Percentiles rank a stretch among this genome's conserved stretches.
phyloP scores from a whole-genome alignment of 2,113 vertebrate species.

The Seriola dumerili region DNA sequence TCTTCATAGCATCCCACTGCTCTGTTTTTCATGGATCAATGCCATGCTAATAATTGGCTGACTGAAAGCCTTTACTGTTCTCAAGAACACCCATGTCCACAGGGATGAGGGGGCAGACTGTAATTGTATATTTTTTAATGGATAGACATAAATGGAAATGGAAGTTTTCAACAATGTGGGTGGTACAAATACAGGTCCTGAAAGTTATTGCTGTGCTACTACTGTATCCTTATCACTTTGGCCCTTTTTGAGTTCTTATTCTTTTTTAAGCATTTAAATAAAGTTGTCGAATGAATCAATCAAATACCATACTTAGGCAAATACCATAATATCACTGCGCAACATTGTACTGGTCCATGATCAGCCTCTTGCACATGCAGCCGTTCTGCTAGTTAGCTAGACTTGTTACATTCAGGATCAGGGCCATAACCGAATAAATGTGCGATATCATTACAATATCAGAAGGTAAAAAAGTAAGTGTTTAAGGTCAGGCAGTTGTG shows the following conservation, averaged over 20 bases:
- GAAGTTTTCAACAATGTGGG: constrained; percentile 39
- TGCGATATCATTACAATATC: background rate
- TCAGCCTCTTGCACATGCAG: background rate
- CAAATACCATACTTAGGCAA: background rate
- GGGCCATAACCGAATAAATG: background rate
- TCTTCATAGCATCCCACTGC: constrained; percentile 74
- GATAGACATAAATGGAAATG: constrained; percentile 42
- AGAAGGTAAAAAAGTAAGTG: background rate
- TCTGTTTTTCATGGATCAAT: constrained; percentile 79
- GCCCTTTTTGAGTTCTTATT: background rate
- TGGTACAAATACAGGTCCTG: background rate
- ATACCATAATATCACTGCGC: background rate
- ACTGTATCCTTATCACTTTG: background rate
- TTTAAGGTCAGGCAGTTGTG: background rate
- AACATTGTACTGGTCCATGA: background rate
- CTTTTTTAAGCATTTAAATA: background rate
- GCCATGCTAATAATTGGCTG: constrained; percentile 66
- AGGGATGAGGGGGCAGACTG: constrained; percentile 43
- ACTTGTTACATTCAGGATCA: background rate
- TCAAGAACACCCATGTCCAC: constrained; percentile 47
- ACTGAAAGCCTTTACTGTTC: constrained; percentile 52
- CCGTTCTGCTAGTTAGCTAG: background rate
- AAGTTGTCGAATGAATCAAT: background rate
- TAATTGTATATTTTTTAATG: constrained; percentile 43
- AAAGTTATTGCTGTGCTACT: constrained; percentile 4